These are phyloP conservation scores for Ephialtes manifestator DNA, from an alignment of 2,888 invertebrate genomes.

Conservation along the genomic window DNA sequence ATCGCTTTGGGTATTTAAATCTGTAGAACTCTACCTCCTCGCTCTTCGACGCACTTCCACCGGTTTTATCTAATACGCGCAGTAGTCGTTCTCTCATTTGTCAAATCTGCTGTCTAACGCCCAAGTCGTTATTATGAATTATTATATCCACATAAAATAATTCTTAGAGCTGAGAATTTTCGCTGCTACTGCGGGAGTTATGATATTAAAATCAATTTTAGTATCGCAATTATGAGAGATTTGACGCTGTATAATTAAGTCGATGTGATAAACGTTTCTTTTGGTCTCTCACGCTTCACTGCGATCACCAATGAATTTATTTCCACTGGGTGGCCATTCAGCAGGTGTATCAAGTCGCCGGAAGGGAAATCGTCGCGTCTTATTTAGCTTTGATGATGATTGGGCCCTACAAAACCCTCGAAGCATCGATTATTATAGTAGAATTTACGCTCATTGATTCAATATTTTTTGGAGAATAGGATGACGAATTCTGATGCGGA, in stretches of 20 bases:
- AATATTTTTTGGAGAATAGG: not conserved
- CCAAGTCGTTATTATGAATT: not conserved
- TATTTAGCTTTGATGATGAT: conserved; percentile 1
- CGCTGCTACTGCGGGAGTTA: not conserved
- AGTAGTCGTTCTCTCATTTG: not conserved
- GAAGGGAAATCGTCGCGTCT: conserved; percentile 10
- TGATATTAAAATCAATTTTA: not conserved
- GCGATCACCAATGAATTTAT: not conserved
- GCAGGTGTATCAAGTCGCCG: not conserved
- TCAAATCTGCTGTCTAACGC: not conserved
- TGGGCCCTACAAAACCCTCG: not conserved
- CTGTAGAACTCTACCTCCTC: conserved; percentile 5
- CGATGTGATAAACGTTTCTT: not conserved
- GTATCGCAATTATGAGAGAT: not conserved
- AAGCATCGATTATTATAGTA: not conserved
- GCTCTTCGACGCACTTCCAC: not conserved
- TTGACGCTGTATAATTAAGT: conserved; percentile 3
- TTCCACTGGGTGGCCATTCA: not conserved
- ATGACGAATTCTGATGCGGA: not conserved
- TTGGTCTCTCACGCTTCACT: not conserved
- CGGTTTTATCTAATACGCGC: not conserved
- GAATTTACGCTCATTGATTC: too few species aligned
- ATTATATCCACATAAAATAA: not conserved
- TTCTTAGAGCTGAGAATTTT: not conserved
- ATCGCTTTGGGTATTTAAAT: conserved; percentile 19